Conservation (phyloP, 2,888 invertebrate genomes). For the Julus scandinavius region DNA sequence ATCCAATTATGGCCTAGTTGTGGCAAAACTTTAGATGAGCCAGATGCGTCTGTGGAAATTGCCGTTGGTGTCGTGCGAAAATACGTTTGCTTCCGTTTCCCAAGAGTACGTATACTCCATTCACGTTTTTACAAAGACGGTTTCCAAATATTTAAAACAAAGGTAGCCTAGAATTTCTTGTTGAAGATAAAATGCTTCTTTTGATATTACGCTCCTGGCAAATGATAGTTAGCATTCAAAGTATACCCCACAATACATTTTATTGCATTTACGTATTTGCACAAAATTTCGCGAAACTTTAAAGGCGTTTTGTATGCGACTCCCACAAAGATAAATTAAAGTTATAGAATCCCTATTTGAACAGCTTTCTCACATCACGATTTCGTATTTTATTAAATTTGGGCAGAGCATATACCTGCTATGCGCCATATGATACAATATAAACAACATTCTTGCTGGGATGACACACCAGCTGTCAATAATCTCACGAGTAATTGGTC, state of each 20-base stretch:
- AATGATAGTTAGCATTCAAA: constrained; percentile 5
- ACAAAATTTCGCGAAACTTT: background rate
- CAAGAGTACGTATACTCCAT: too few relatives aligned
- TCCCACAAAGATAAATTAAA: too few relatives aligned
- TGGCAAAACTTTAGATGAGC: background rate
- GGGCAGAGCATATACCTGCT: background rate
- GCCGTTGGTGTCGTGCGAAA: background rate
- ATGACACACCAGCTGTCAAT: background rate
- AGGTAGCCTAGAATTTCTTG: background rate
- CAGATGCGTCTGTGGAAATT: background rate
- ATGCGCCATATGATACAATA: too few relatives aligned
- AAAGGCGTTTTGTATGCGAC: too few relatives aligned
- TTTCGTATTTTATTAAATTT: background rate
- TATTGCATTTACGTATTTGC: background rate
- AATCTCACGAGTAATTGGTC: background rate
- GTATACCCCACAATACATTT: background rate
- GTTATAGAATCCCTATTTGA: too few relatives aligned
- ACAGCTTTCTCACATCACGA: background rate
- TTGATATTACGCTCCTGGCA: background rate
- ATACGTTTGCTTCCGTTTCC: background rate
- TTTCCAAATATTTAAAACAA: background rate
- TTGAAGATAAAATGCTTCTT: background rate
- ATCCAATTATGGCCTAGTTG: background rate
- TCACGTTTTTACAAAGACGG: background rate
- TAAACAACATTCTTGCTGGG: background rate